phyloP scores from a whole-genome alignment of 2,113 vertebrate genomes.

The Marmota monax region DNA sequence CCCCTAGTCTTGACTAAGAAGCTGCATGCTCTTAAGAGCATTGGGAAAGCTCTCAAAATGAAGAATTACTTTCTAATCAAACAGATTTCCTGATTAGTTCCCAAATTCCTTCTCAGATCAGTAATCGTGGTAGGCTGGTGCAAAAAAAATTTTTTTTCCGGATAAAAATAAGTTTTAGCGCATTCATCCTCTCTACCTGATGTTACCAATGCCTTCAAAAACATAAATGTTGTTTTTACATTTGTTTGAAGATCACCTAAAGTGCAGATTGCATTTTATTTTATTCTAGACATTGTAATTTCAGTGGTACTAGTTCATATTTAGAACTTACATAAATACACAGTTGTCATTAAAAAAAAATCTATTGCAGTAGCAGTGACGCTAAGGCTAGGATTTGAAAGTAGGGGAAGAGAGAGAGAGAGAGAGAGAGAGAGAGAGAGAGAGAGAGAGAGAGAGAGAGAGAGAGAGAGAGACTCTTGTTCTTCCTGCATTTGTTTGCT shows the following conservation, averaged over 20 bases:
- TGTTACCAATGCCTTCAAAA: slow-evolving; percentile 67
- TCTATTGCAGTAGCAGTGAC: slow-evolving; percentile 72
- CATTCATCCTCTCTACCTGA: slow-evolving; percentile 28
- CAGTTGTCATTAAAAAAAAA: slow-evolving; percentile 74
- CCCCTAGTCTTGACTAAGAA: slow-evolving; percentile 69
- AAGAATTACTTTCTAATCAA: slow-evolving; percentile 82
- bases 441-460: background rate
- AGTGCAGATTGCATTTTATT: slow-evolving; percentile 79
- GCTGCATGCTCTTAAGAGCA: slow-evolving; percentile 76
- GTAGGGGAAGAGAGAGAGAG: background rate
- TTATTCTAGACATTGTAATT: slow-evolving; percentile 74
- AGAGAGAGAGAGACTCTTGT: slow-evolving; percentile 19
- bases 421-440: slow-evolving; percentile 25
- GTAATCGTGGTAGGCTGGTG: slow-evolving; percentile 57
- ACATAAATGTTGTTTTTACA: slow-evolving; percentile 62
- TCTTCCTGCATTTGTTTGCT: slow-evolving; percentile 79
- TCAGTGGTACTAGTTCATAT: slow-evolving; percentile 69
- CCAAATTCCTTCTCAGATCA: slow-evolving; percentile 75
- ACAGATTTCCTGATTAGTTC: slow-evolving; percentile 76
- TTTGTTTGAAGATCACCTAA: slow-evolving; percentile 78
- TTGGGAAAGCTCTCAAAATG: slow-evolving; percentile 80
- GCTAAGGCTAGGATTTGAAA: slow-evolving; percentile 23
- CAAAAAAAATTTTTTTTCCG: background rate
- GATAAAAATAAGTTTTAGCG: slow-evolving; percentile 73
- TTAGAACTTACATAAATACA: slow-evolving; percentile 78